phyloP scores from a whole-genome alignment of 2,888 invertebrate species.

The Chloroclysta siterata region DNA sequence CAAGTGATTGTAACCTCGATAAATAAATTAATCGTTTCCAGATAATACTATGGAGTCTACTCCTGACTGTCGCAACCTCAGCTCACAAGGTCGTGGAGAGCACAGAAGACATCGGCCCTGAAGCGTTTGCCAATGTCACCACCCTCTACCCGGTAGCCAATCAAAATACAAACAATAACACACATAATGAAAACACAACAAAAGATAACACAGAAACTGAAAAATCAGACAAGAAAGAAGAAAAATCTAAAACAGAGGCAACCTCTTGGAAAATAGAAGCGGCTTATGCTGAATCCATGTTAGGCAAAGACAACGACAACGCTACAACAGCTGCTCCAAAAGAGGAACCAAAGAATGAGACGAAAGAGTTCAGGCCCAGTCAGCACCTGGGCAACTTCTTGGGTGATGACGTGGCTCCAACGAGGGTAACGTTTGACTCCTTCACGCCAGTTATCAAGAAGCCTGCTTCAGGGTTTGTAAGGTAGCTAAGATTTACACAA shows the following conservation, averaged over 20 bases:
- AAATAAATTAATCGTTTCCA: slow-evolving; percentile 35
- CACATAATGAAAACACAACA: slow-evolving; percentile 25
- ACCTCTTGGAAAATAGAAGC: slow-evolving; percentile 67
- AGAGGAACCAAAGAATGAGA: slow-evolving; percentile 48
- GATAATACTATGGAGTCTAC: slow-evolving; percentile 53
- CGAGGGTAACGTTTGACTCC: slow-evolving; percentile 42
- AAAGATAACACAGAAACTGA: slow-evolving; percentile 10
- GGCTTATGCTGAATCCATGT: slow-evolving; percentile 52
- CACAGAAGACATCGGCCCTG: slow-evolving; percentile 48
- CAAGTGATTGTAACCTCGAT: too few species aligned
- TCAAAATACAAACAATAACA: slow-evolving; percentile 36
- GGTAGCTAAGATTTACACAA: slow-evolving; percentile 47
- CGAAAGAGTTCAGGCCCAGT: slow-evolving; percentile 79
- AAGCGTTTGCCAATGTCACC: slow-evolving; percentile 56
- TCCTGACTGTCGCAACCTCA: slow-evolving; percentile 44
- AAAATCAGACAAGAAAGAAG: slow-evolving; percentile 28
- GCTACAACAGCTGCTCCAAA: slow-evolving; percentile 38
- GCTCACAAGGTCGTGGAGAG: slow-evolving; percentile 52
- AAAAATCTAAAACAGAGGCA: slow-evolving; percentile 35
- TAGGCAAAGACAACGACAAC: slow-evolving; percentile 47
- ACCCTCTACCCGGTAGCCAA: slow-evolving; percentile 63
- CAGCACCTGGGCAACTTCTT: slow-evolving; percentile 76
- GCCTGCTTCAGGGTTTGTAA: slow-evolving; percentile 54
- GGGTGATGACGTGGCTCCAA: slow-evolving; percentile 66
- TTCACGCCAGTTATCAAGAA: slow-evolving; percentile 53